These are phyloP conservation scores for Cepaea nemoralis DNA, from an alignment of 1,140 invertebrate species.

Conservation along the genomic window DNA sequence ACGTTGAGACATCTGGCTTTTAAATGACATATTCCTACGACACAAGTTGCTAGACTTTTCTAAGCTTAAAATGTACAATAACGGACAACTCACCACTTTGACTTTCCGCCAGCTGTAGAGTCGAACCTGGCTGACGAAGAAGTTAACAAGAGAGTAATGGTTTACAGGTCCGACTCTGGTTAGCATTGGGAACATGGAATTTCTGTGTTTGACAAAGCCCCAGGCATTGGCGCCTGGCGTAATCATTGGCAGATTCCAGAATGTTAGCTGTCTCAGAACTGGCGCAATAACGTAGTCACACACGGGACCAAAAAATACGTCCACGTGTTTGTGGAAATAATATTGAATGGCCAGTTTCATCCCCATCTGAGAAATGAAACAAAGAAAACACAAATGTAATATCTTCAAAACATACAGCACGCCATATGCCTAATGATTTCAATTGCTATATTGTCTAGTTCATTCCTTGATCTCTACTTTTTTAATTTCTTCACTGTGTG, in stretches of 20 bases:
- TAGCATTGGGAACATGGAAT: background rate
- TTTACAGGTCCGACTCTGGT: conserved; percentile 8
- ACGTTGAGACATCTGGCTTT: too few species aligned
- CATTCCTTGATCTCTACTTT: too few species aligned
- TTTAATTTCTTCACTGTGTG: too few species aligned
- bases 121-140: background rate
- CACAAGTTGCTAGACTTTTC: too few species aligned
- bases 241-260: conserved; percentile 16
- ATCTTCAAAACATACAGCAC: too few species aligned
- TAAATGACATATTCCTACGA: too few species aligned
- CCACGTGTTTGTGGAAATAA: background rate
- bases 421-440: too few species aligned
- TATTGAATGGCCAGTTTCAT: background rate
- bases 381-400: too few species aligned
- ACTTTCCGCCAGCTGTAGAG: background rate
- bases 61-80: too few species aligned
- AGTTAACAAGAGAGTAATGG: background rate
- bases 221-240: conserved; percentile 4
- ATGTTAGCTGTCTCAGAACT: background rate
- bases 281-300: conserved; percentile 12
- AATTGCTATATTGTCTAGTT: too few species aligned
- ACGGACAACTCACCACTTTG: conserved; percentile 3
- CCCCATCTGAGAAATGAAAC: background rate
- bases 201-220: background rate
- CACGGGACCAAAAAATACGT: background rate